Conservation (phyloP, 1,140 invertebrate species). For the Aplysia californica region DNA sequence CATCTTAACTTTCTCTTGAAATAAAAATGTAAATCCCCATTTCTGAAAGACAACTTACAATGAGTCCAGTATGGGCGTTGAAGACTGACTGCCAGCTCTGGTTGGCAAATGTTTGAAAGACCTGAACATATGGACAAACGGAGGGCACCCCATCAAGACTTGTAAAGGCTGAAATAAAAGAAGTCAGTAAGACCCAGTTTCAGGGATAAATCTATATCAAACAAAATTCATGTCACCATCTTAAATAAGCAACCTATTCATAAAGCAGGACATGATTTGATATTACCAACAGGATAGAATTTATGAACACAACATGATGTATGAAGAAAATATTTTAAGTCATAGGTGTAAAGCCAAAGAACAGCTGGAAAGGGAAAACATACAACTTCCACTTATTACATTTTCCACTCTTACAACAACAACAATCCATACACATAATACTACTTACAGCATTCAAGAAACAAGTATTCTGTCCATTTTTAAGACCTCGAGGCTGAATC, state of each 20-base stretch:
- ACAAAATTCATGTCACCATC: background rate
- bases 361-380: background rate
- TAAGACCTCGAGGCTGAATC: slow-evolving; percentile 23
- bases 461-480: slow-evolving; percentile 21
- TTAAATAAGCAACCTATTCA: background rate
- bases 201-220: background rate
- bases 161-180: slow-evolving; percentile 19
- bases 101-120: slow-evolving; percentile 13
- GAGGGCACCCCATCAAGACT: slow-evolving; percentile 27
- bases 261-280: background rate
- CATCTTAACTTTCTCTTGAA: too few relatives aligned
- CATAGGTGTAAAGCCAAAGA: background rate
- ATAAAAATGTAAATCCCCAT: too few relatives aligned
- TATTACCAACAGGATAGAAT: background rate
- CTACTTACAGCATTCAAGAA: slow-evolving; percentile 30
- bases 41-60: slow-evolving; percentile 22
- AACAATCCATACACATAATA: background rate
- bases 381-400: too few relatives aligned
- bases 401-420: too few relatives aligned
- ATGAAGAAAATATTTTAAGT: too few relatives aligned
- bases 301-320: background rate
- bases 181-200: background rate
- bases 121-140: slow-evolving; percentile 25
- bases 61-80: slow-evolving; percentile 24
- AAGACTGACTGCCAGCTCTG: background rate